Evolutionary conservation across 2,113 vertebrate genomes (phyloP).

Genomic region (Apistogramma diplotaenia): DNA sequence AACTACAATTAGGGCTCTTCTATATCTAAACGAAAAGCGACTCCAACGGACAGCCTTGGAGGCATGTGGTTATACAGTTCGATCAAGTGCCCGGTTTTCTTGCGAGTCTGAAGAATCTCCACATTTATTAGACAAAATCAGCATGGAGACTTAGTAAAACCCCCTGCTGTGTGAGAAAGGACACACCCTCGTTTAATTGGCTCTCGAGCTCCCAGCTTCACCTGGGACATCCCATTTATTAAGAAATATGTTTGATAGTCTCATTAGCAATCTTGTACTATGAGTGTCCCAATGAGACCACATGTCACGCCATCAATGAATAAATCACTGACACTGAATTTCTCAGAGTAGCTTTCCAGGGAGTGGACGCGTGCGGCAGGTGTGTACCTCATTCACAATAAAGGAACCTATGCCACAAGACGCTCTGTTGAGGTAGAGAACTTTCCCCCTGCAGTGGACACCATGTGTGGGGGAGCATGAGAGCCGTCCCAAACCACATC

Average conservation of each 20-base stretch:
- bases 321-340: background rate
- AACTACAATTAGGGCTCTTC: background rate
- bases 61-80: background rate
- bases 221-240: background rate
- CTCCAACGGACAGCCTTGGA: background rate
- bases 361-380: background rate
- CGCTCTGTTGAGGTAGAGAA: background rate
- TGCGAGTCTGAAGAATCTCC: background rate
- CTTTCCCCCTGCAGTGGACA: background rate
- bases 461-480: background rate
- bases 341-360: background rate
- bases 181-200: constrained; percentile 1
- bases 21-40: background rate
- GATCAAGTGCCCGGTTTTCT: background rate
- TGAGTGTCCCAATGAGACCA: background rate
- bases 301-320: background rate
- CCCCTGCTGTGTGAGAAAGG: background rate
- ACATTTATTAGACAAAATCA: background rate
- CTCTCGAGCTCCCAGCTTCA: background rate
- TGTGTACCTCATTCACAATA: background rate
- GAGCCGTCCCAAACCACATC: background rate
- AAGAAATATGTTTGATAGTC: background rate
- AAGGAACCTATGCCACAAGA: rapidly evolving
- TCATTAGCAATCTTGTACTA: background rate
- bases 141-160: background rate